Conservation (phyloP, 2,888 invertebrate species). For the Kuschelorhynchus macadamiae region DNA sequence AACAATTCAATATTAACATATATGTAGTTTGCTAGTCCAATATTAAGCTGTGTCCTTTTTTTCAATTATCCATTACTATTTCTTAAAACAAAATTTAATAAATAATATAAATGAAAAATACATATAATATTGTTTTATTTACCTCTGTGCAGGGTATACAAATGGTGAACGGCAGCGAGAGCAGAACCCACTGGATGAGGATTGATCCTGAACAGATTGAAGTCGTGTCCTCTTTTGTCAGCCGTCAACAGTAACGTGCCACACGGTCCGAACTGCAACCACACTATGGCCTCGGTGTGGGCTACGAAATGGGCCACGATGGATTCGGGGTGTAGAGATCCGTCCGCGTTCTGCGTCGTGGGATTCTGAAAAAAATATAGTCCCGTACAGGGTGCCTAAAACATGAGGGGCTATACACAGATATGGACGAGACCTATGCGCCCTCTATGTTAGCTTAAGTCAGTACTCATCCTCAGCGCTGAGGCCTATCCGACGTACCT, state of each 20-base stretch:
- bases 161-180: conserved; percentile 91
- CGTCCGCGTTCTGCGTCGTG: conserved; percentile 53
- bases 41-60: too few relatives aligned
- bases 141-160: conserved; percentile 92
- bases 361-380: conserved; percentile 50
- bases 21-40: too few relatives aligned
- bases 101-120: conserved; percentile 7
- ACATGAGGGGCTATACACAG: too few relatives aligned
- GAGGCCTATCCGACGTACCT: too few relatives aligned
- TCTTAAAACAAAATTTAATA: too few relatives aligned
- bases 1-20: too few relatives aligned
- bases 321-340: conserved; percentile 74
- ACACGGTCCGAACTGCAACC: conserved; percentile 91
- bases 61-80: too few relatives aligned
- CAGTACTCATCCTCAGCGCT: too few relatives aligned
- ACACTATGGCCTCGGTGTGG: conserved; percentile 89
- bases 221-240: conserved; percentile 93
- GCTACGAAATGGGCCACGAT: conserved; percentile 91
- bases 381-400: neutral
- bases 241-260: conserved; percentile 92
- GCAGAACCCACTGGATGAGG: conserved; percentile 88
- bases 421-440: too few relatives aligned
- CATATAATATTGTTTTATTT: conserved; percentile 6
- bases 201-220: conserved; percentile 95
- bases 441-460: too few relatives aligned